Evolutionary conservation across 2,797 vertebrate genomes (phyloP), one percentile per base, ranked within the genome.

Genomic region (Lepilemur ruficaudatus): DNA sequence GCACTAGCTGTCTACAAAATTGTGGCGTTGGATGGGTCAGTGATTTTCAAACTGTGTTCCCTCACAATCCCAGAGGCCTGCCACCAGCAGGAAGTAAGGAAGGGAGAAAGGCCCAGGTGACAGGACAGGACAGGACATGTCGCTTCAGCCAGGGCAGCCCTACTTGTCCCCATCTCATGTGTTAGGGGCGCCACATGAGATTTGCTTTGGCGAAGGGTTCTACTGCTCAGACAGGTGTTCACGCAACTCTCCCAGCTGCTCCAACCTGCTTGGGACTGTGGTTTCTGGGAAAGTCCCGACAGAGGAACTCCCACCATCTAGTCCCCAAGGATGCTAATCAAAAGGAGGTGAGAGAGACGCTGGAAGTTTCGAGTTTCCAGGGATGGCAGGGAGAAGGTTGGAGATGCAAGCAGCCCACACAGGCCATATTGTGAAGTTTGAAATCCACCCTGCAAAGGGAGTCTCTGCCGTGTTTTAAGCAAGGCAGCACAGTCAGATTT

Each of bases 121-220:
- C 0, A 2, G 30, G 7, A 30, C 15, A 38, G n/a, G n/a, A n/a
- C n/a, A n/a, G n/a, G n/a, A 6, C 22, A 20, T 14, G 55, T 52
- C 5, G 25, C 48, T 70, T 32, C 35, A 91, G 23, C 4, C 25
- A 80, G 52, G 84, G 32, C 5, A 65, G 28, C 9, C 46, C 46
- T 7, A 1, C 52, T 25, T 18, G 10, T 43, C 61, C 65, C 17
- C 8, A 9, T 65, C 70, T 48, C 32, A 32, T 67, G 61, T 3
- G 1, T 25, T 15, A 38, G 11, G 7, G 30, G 14, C 8, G 0
- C 25, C 50, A 20, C 2, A 4, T 0, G 28, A 79, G 30, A 28
- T 55, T 30, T 46, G 2, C 30, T 57, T 73, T 38, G 32, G 35
- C 17, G 30, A 48, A 79, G 14, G 6, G 5, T 70, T 88, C 48